Conservation (phyloP, 2,888 invertebrate species). For the Allacma fusca region DNA sequence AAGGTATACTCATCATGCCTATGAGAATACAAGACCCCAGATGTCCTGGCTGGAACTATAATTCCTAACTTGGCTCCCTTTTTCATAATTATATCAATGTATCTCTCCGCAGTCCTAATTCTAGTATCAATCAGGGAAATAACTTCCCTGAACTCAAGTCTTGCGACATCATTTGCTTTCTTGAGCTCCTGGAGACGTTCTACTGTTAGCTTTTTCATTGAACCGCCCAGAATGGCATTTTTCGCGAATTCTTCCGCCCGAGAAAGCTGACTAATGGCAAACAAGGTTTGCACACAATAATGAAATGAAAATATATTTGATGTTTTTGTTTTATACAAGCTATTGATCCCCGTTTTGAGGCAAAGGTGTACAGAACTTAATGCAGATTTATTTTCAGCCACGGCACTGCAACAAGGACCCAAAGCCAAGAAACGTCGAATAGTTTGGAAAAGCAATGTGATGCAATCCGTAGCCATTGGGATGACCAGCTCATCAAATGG, state of each 20-base stretch:
- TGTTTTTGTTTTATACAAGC: not conserved
- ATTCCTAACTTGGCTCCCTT: slow-evolving; percentile 31
- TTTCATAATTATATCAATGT: slow-evolving; percentile 28
- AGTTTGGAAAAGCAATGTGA: slow-evolving; percentile 27
- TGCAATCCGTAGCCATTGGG: slow-evolving; percentile 10
- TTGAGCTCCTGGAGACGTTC: not conserved
- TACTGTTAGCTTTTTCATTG: slow-evolving; percentile 15
- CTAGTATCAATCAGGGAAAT: slow-evolving; percentile 11
- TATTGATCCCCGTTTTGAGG: slow-evolving; percentile 2
- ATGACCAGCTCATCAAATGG: slow-evolving; percentile 23
- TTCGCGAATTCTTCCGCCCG: slow-evolving; percentile 6
- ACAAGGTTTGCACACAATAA: slow-evolving; percentile 20
- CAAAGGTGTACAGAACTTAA: not conserved
- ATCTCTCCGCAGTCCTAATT: slow-evolving; percentile 20
- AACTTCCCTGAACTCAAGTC: not conserved
- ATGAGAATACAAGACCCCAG: slow-evolving; percentile 29
- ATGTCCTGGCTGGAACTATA: slow-evolving; percentile 27
- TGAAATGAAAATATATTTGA: slow-evolving; percentile 30
- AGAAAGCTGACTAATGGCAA: slow-evolving; percentile 27
- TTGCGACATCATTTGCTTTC: not conserved
- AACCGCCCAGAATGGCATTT: not conserved
- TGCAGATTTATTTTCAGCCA: not conserved
- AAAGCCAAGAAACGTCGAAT: slow-evolving; percentile 26
- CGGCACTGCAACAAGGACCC: not conserved
- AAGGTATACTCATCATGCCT: slow-evolving; percentile 21